Base-by-base conservation (phyloP, 2,888 invertebrate genomes). In the Patella depressa region DNA sequence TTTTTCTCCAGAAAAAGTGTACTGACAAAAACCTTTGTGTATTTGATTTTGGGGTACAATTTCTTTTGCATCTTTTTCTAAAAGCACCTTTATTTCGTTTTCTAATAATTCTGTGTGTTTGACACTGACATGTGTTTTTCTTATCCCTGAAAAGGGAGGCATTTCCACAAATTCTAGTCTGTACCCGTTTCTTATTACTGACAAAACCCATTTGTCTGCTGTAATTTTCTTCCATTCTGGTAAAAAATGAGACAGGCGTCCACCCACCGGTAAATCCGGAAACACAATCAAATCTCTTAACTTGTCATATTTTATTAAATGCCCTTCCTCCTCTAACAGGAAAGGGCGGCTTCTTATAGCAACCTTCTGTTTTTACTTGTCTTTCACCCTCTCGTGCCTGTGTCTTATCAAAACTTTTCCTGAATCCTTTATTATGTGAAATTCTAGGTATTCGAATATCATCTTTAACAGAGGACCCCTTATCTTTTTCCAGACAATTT, bases 191-290 rank as follows among this genome's bases (percentile, higher is more conserved):
- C 53, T 70, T 29, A 80, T 77, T 70, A 75, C 29, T 24, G 24
- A 24, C 24, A 24, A 24, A 24, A 24, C 24, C 24, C 24, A 24
- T 1, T 24, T 24, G 24, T 81, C 80, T 73, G 78, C 34, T n/a
- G 77, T 81, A 53, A 81, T 81, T 55, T 78, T 59, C 75, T 76
- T 11, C 81, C 79, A 82, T 2, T 73, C 72, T 59, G 65, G 14
- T 15, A 77, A 59, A 59, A 80, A 81, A 78, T 55, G 75, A 70
- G 53, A 79, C 34, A 78, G 74, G 59, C 78, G 77, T 57, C 76
- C 78, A 29, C 79, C 78, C 0, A 82, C 80, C n/a, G 82, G 82
- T 79, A 80, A 76, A 78, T 82, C 59, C 1, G 76, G 80, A 72
- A 53, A 24, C 24, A 24, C 24, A 24, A 24, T 24, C 24, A 24